phyloP scores from a whole-genome alignment of 1,140 invertebrate species.

The Sarcophaga bullata region DNA sequence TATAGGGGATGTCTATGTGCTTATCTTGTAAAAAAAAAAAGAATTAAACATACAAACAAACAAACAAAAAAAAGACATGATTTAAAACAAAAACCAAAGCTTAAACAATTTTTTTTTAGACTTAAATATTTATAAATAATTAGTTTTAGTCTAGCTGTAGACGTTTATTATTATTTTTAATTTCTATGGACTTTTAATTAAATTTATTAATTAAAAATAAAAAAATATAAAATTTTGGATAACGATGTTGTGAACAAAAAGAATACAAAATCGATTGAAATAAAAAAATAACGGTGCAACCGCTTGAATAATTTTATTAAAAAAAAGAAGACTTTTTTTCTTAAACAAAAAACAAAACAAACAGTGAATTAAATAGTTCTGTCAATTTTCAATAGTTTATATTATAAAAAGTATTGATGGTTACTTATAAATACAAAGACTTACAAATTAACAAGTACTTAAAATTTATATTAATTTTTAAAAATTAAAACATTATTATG shows the following conservation, averaged over 20 bases:
- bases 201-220: not conserved
- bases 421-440: constrained; percentile 29
- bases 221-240: not conserved
- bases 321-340: constrained; percentile 1
- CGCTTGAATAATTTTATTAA: constrained; percentile 34
- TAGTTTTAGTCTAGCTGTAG: not conserved
- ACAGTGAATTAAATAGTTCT: not conserved
- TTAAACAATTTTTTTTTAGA: constrained; percentile 15
- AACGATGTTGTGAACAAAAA: constrained; percentile 32
- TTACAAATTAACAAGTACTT: constrained; percentile 31
- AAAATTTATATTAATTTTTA: not conserved
- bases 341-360: constrained; percentile 14
- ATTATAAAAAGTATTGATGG: not conserved
- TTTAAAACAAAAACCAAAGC: constrained; percentile 34
- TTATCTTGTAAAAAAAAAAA: too few relatives aligned
- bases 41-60: not conserved
- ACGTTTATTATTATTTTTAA: too few relatives aligned
- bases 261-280: not conserved
- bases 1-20: too few relatives aligned
- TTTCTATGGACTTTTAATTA: not conserved
- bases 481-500: too few relatives aligned
- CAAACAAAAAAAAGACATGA: constrained; percentile 1
- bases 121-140: constrained; percentile 11
- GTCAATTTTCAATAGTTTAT: not conserved
- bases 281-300: constrained; percentile 39